Base-by-base conservation (phyloP, 1,140 invertebrate species). In the Drosophila equinoxialis region DNA sequence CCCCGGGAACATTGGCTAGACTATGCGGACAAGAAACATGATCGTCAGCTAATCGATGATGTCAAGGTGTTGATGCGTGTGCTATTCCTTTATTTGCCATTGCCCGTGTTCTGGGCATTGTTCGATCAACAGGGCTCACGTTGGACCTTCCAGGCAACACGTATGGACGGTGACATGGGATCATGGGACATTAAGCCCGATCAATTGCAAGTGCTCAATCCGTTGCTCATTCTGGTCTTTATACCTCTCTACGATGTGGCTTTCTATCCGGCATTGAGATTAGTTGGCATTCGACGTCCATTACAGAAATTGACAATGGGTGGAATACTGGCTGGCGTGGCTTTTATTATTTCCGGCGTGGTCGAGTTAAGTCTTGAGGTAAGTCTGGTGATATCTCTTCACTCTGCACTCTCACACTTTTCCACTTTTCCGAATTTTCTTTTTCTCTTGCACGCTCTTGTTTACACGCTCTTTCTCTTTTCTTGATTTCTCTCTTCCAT, bases 141-240 rank as follows among this genome's bases (percentile, higher is more conserved):
- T 57, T 99, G 98, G 98, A 98, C 97, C 0, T 95, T 99, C 69
- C 98, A 99, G 94, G 98, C 98, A 7, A 95, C 95, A 0, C 94
- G 95, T 74, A 98, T 99, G 97, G 93, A 98, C 89, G 97, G 98
- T 8, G 92, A 95, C 54, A 92, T 98, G 37, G 95, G 95, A 2
- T 94, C 93, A 55, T 91, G 93, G 90, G 93, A 93, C 3, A 92
- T 97, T n/a, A 95, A 96, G 80, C 95, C 96, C 0, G 96, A 97
- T 92, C 96, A 97, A 92, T 94, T 97, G 94, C 96, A 96, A 93
- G 94, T 95, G 57, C 91, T 97, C 1, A 98, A 98, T 92, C 96
- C 96, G 0, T 77, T 97, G 33, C 92, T 98, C 1, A 96, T 97
- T 79, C 90, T 98, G 26, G 60, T 95, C 2, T 94, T 97, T 57